Evolutionary conservation across 1,140 invertebrate species (phyloP), one percentile per base, ranked within the genome.

Genomic region (Drosophila pruinosa): DNA sequence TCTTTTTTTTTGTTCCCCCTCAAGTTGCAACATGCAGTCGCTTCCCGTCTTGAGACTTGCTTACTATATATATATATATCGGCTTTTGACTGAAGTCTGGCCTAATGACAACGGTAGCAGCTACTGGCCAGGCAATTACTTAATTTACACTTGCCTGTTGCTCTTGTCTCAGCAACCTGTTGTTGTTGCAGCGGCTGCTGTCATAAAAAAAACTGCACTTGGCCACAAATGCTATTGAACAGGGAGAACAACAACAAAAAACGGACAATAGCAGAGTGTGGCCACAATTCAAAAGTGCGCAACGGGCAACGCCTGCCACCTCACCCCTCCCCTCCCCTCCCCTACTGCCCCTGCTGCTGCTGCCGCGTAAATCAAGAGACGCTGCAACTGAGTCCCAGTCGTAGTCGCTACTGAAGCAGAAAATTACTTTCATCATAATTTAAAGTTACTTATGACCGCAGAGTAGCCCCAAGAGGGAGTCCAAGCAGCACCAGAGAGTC

Each of bases 361-460:
- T 65, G 68, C 45, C 59, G 61, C 72, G 62, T 72, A 76, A 76
- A 73, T 73, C 73, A 76, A 73, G 64, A 58, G 62, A 65, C 58
- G 64, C 65, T 62, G 61, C 57, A 50, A 41, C 36, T 71, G 53
- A 73, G 50, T 53, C 28, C n/a, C 7, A 31, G 28, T 8, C n/a
- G 28, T 6, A 57, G 79, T 28, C 43, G 72, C 86, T 89, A 89
- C 72, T 89, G 86, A 89, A 89, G 86, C 86, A 89, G 80, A 89
- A 89, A 89, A 89, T 89, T 89, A 89, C 86, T 89, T 89, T 86
- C 86, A 89, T 86, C 86, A 89, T 89, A 81, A 89, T 80, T 89
- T 89, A 89, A 80, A 89, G 76, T 89, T 89, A 85, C 69, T 89
- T 89, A 89, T 83, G 85, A 86, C 77, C 83, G 39, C 78, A 75